Evolutionary conservation across 2,797 vertebrate species (phyloP), one percentile per base, ranked within the genome.

Genomic region (Cichlasoma orientale): DNA sequence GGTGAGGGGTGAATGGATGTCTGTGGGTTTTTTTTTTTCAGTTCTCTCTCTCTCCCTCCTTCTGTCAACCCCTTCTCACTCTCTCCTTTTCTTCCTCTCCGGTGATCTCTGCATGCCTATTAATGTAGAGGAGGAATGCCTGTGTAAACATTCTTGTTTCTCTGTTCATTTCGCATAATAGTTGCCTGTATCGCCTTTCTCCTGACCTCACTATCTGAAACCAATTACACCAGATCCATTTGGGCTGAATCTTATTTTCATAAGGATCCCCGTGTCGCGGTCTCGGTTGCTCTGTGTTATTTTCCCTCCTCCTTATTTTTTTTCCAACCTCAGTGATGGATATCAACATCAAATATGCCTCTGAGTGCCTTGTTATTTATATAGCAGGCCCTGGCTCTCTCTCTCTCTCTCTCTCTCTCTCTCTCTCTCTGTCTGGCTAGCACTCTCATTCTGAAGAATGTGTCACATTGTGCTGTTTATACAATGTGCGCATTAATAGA

Each of bases 291-390:
- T 88, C 88, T 61, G 85, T 88, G 84, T 92, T 93, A 91, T 89
- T 91, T 88, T 91, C 90, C 88, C 83, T 80, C 82, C 82, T 63
- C 77, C 79, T 89, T 94, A 84, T 93, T 92, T 90, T 93, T 89
- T 86, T 90, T 90, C 91, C 87, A 93, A 96, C 96, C 97, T 97
- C 96, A 94, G 97, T 97, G 97, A 98, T 98, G 97, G 97, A 97
- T 98, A 98, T 99, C 97, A 98, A 97, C 97, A 98, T 99, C 97
- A 98, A 97, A 99, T 98, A 98, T 98, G 96, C 97, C 96, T 97
- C 96, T 98, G 97, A 99, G 97, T 97, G 97, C 96, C 97, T 97
- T 97, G 97, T 98, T 98, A 98, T 99, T 99, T 98, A 98, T 97
- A 96, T 97, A 97, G 95, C 94, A 79, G 91, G 89, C 85, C 84